Percentiles rank a stretch among this genome's conserved stretches.
phyloP scores from a whole-genome alignment of 2,888 invertebrate genomes.

The Phymatocera aterrima region DNA sequence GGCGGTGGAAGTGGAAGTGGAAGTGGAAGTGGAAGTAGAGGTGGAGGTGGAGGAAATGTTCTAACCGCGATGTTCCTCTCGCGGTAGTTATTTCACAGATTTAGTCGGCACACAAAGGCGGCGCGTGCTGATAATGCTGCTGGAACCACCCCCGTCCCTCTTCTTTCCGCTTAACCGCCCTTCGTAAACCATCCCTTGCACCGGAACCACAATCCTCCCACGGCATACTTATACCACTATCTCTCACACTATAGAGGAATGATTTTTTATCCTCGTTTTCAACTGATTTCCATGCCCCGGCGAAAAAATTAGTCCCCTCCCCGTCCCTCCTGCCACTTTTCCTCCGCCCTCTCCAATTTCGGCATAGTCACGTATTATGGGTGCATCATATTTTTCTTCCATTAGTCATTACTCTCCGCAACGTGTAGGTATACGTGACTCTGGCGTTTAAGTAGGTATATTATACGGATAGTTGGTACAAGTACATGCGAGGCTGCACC shows the following conservation, averaged over 20 bases:
- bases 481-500: too few species aligned
- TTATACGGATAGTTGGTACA: too few species aligned
- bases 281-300: too few species aligned
- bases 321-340: too few species aligned
- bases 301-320: too few species aligned
- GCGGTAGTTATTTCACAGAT: conserved; percentile 68
- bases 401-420: too few species aligned
- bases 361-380: too few species aligned
- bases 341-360: too few species aligned
- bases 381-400: too few species aligned
- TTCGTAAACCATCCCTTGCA: conserved; percentile 38
- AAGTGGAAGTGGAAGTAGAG: conserved; percentile 31
- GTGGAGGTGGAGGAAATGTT: conserved; percentile 43
- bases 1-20: background rate
- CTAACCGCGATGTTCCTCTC: conserved; percentile 49
- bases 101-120: conserved; percentile 71
- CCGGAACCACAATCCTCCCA: conserved; percentile 27
- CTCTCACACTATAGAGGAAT: background rate
- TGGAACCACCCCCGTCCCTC: conserved; percentile 54
- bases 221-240: conserved; percentile 10
- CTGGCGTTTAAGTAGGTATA: too few species aligned
- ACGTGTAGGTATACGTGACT: too few species aligned
- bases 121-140: conserved; percentile 73
- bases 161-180: conserved; percentile 34
- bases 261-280: conserved; percentile 45